Conservation (phyloP, 2,113 vertebrate genomes). For the Elephas maximus region DNA sequence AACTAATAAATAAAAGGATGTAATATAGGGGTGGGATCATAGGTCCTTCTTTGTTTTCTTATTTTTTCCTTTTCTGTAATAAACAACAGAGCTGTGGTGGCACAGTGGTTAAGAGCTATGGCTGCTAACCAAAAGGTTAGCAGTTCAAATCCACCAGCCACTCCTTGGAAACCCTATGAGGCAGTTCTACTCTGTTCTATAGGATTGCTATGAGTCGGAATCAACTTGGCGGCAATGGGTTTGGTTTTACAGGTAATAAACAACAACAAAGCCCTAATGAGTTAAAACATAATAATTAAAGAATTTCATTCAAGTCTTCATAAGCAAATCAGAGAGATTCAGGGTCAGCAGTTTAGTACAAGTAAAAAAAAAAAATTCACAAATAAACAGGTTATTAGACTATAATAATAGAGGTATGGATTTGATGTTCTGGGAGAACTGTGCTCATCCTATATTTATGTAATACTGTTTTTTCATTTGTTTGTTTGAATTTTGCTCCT, state of each 20-base stretch:
- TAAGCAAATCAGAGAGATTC: neutral
- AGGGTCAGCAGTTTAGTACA: neutral
- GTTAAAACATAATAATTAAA: neutral
- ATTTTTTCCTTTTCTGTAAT: slow-evolving; percentile 21
- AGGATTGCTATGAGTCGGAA: too few relatives aligned
- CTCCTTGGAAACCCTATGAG: too few relatives aligned
- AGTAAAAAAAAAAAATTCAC: neutral
- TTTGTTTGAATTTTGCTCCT: neutral
- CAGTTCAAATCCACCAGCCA: too few relatives aligned
- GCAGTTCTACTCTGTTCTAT: too few relatives aligned
- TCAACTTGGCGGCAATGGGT: too few relatives aligned
- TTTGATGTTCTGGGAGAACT: neutral
- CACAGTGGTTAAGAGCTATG: too few relatives aligned
- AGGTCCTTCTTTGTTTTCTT: neutral
- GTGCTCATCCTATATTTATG: neutral
- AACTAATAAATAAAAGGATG: neutral
- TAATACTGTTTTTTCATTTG: neutral
- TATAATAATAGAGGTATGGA: neutral
- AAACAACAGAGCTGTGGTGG: neutral
- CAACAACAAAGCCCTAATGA: neutral
- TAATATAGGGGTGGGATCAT: neutral
- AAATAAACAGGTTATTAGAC: neutral
- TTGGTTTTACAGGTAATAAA: neutral
- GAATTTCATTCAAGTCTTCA: neutral
- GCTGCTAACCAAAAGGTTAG: too few relatives aligned